Conservation (phyloP, 1,140 invertebrate genomes). For the Chironomus striatipennis region DNA sequence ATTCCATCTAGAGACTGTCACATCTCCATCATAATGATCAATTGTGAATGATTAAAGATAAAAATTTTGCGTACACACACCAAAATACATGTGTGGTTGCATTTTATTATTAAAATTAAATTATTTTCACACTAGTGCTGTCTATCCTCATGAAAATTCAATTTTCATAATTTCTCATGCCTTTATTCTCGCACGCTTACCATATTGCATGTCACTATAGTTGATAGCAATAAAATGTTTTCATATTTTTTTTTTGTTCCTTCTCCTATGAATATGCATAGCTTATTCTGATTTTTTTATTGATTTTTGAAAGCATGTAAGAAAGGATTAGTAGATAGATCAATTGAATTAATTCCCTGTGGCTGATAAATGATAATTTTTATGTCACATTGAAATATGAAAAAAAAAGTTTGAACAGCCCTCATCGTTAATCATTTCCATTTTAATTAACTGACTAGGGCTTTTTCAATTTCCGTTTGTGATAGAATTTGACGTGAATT, state of each 20-base stretch:
- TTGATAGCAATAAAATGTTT: not conserved
- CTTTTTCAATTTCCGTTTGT: conserved; percentile 21
- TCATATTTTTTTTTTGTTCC: not conserved
- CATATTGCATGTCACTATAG: not conserved
- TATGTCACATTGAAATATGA: not conserved
- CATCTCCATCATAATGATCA: no score
- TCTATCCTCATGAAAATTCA: conserved; percentile 22
- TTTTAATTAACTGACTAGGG: conserved; percentile 20
- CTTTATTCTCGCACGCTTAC: conserved; percentile 22
- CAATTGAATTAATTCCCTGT: no score
- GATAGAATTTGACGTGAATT: conserved; percentile 24
- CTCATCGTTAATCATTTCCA: conserved; percentile 21
- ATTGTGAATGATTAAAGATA: no score
- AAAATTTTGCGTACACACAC: not conserved
- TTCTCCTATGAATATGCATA: not conserved
- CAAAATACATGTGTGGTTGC: not conserved
- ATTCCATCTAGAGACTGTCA: no score
- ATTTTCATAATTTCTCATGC: conserved; percentile 23
- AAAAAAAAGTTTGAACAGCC: no score
- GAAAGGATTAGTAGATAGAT: no score
- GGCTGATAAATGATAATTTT: conserved; percentile 8
- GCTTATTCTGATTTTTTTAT: not conserved
- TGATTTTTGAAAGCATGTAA: no score
- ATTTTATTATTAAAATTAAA: conserved; percentile 21
- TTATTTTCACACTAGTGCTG: conserved; percentile 13